Conservation (phyloP, 2,888 invertebrate genomes). For the Sycophila texana region DNA sequence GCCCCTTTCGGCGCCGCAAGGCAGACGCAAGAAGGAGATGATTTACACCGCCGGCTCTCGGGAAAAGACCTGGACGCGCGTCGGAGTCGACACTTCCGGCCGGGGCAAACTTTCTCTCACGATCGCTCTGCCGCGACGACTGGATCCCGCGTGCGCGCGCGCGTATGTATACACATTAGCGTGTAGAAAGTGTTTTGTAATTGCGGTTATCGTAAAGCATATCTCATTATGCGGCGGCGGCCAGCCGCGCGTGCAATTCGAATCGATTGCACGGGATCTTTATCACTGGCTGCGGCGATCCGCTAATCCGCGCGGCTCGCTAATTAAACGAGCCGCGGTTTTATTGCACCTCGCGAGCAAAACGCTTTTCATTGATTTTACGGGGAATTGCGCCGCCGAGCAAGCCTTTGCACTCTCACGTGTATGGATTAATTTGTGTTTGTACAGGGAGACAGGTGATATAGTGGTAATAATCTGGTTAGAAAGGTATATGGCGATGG, state of each 20-base stretch:
- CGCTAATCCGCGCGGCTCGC: conserved; percentile 39
- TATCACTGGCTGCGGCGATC: conserved; percentile 53
- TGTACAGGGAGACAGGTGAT: background rate
- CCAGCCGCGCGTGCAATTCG: conserved; percentile 53
- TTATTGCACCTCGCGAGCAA: background rate
- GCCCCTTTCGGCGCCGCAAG: too few relatives aligned
- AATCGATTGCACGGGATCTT: conserved; percentile 47
- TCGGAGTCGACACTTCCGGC: conserved; percentile 38
- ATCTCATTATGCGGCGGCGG: conserved; percentile 55
- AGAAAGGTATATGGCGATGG: background rate
- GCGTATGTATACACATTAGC: conserved; percentile 54
- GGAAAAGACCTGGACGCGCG: conserved; percentile 13
- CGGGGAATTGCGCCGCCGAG: background rate
- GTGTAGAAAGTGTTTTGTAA: conserved; percentile 67
- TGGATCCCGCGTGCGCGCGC: conserved; percentile 6
- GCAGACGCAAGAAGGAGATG: too few relatives aligned
- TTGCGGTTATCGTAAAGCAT: conserved; percentile 57
- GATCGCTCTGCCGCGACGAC: conserved; percentile 65
- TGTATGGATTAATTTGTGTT: background rate
- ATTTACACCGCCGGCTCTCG: too few relatives aligned
- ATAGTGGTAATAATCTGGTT: background rate
- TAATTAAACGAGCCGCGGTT: background rate
- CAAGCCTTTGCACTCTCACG: background rate
- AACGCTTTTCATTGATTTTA: conserved; percentile 13
- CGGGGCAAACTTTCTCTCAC: conserved; percentile 64